These are phyloP conservation scores for Dolomedes plantarius DNA, from an alignment of 2,888 invertebrate species.

Conservation along the genomic window DNA sequence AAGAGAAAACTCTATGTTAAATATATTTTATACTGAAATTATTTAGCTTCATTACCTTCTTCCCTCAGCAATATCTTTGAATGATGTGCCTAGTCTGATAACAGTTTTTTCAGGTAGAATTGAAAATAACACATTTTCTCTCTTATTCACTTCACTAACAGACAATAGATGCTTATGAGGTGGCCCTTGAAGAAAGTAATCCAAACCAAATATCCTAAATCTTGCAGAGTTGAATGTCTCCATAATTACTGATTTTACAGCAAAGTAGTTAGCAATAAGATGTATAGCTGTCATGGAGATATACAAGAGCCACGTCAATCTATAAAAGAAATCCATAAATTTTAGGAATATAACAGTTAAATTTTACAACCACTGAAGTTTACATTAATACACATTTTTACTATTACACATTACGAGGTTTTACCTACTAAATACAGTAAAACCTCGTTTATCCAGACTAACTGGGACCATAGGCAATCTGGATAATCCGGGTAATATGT, in stretches of 20 bases:
- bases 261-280: conserved; percentile 90
- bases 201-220: conserved; percentile 83
- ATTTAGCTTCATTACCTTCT: conserved; percentile 49
- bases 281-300: conserved; percentile 85
- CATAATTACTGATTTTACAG: conserved; percentile 88
- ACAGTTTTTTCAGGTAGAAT: background rate
- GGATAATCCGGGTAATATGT: no score
- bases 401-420: no score
- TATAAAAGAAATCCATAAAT: no score
- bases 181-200: conserved; percentile 80
- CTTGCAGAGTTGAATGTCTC: conserved; percentile 88
- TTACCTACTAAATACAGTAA: no score
- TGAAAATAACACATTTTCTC: conserved; percentile 82
- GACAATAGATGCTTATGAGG: conserved; percentile 80
- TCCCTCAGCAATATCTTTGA: conserved; percentile 25
- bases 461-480: no score
- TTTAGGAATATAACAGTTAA: no score
- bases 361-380: no score
- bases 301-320: conserved; percentile 86
- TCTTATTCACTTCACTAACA: conserved; percentile 83
- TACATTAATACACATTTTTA: no score
- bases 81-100: conserved; percentile 54
- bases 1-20: no score
- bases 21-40: no score
- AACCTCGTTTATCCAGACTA: no score